Evolutionary conservation across 2,113 vertebrate species (phyloP), one percentile per base, ranked within the genome.

Genomic region (Aphelocoma coerulescens): DNA sequence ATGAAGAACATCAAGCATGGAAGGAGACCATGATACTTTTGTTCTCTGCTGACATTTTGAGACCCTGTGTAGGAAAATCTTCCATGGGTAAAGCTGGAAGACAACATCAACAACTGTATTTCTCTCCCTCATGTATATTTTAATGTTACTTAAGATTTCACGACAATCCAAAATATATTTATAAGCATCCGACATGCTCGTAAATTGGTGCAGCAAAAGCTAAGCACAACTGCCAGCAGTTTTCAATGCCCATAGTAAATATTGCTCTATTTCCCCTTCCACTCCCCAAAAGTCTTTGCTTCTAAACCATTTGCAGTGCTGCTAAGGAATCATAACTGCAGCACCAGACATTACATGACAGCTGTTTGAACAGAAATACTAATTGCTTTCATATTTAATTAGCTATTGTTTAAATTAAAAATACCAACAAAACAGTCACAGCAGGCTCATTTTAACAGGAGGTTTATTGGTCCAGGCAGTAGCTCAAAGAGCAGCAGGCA

Each of bases 331-430:
- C 93, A 83, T 54, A 88, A 94, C 52, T 84, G 75, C 90, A 95
- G 62, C 76, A 78, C 32, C 71, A 96, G 92, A 94, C 94, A 83
- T 96, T 96, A 91, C 90, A 95, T 96, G 96, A 96, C 95, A 96
- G 95, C 96, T 97, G 95, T 95, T 97, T 96, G 96, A 97, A 93
- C 84, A 88, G 84, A 95, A 96, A 94, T 96, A 94, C 88, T 95
- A 97, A 97, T 96, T 96, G 94, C 91, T 91, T 97, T 97, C 97
- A 97, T 96, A 97, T 96, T 97, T 97, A 97, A 97, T 96, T 97
- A 96, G 92, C 92, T 95, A 96, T 96, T 97, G 93, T 97, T 97
- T 95, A 96, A 97, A 97, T 97, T 96, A 96, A 96, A 97, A 95
- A 96, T 95, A 93, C 76, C 91, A 93, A 96, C 95, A 97, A 97